Base-by-base conservation (phyloP, 2,888 invertebrate genomes). In the Pollenia griseotomentosa region DNA sequence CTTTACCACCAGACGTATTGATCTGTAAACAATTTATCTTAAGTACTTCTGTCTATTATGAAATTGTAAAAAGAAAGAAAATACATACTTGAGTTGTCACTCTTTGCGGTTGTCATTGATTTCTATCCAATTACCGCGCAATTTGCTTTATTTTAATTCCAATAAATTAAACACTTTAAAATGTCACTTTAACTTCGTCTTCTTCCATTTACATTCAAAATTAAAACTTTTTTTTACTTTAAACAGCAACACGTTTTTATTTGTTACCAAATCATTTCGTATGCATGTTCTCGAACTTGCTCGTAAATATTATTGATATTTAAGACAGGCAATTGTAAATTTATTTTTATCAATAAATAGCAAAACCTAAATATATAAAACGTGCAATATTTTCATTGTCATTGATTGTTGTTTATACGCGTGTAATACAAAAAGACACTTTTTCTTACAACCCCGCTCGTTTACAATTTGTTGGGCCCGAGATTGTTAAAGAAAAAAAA, bases 261-360 rank as follows among this genome's bases (percentile, higher is more conserved):
- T 53, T 65, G 23, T 23, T 42, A 8, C 23, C 53, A 53, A 75
- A 63, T 65, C 65, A 65, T 12, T 65, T 65, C 65, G 42, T 66
- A n/a, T 55, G n/a, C n/a, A 53, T 16, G 23, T n/a, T 55, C 57
- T 33, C 12, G 16, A 19, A 2, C 14, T 16, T 33, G 9, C 2
- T 33, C 55, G 55, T 66, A 68, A 68, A 66, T 66, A 44, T 57
- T 23, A 55, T 33, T 16, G 44, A 68, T 66, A 78, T 73, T 66
- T 73, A 14, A 51, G 51, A 73, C 59, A 84, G 42, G 4, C 74
- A 80, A 80, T 75, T 68, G 48, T 63, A 74, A 68, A 80, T 74
- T 82, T 66, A 68, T 79, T 61, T 84, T 68, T 70, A 80, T 61
- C 61, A 74, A 51, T 66, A 74, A 42, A 82, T 81, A 82, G 6